These are phyloP conservation scores for Oscheius sp. DNA, from an alignment of 1,140 invertebrate genomes.

Conservation along the genomic window DNA sequence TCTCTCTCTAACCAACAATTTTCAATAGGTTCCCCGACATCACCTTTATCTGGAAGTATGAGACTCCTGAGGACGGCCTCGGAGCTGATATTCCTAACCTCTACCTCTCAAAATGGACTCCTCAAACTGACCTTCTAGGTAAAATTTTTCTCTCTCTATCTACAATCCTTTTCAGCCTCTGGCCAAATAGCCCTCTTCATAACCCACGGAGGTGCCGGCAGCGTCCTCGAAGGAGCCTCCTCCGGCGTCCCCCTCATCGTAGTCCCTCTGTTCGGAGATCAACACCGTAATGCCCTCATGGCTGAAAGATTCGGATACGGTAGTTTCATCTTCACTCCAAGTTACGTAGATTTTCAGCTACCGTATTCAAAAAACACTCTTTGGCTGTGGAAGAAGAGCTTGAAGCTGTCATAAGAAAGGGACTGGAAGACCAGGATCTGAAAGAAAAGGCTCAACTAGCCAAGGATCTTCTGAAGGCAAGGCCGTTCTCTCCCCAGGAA, in stretches of 20 bases:
- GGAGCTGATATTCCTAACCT: constrained; percentile 13
- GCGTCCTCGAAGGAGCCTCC: constrained; percentile 38
- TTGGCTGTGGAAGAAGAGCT: too few species aligned
- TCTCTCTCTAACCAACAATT: background rate
- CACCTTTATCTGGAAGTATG: constrained; percentile 38
- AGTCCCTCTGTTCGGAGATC: constrained; percentile 46
- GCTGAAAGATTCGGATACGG: constrained; percentile 31
- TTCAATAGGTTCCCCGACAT: constrained; percentile 3
- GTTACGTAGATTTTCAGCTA: too few species aligned
- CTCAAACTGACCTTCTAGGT: constrained; percentile 32
- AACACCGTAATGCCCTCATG: constrained; percentile 36
- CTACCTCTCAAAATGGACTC: constrained; percentile 24
- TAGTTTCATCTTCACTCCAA: background rate
- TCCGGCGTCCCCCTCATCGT: constrained; percentile 44
- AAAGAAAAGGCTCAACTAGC: background rate
- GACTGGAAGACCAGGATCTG: too few species aligned
- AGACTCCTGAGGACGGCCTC: constrained; percentile 21
- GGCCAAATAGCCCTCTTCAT: constrained; percentile 39
- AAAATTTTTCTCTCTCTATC: background rate
- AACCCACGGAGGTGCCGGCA: constrained; percentile 48
- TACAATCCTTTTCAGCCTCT: constrained; percentile 36
- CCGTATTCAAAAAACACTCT: too few species aligned
- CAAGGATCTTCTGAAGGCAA: background rate
- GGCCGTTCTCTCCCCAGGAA: constrained; percentile 6
- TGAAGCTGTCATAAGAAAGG: too few species aligned